A percentile compares a stretch with the other conserved stretches of the same genome.
phyloP scores from a whole-genome alignment of 2,888 invertebrate genomes.

The Herminia tarsipennalis region DNA sequence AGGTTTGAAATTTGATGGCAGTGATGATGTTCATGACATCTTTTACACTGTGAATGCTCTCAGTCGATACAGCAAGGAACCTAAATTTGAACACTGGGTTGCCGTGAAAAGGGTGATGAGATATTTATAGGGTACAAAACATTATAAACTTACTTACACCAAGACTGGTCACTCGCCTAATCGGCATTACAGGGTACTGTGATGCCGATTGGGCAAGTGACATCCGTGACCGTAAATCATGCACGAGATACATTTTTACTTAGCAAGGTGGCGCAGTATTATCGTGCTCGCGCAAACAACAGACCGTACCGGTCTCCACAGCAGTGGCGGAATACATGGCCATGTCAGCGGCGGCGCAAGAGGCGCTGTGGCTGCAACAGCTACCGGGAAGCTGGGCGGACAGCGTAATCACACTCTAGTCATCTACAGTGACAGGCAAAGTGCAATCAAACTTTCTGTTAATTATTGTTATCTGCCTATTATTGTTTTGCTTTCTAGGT shows the following conservation, averaged over 20 bases:
- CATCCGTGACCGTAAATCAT: constrained; percentile 20
- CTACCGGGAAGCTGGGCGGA: constrained; percentile 25
- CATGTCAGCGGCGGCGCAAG: constrained; percentile 33
- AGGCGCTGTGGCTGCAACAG: constrained; percentile 36
- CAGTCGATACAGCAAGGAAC: neutral
- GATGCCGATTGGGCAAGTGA: neutral
- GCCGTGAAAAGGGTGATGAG: neutral
- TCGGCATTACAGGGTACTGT: constrained; percentile 27
- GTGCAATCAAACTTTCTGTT: constrained; percentile 24
- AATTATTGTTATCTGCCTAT: constrained; percentile 37
- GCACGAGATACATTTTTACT: constrained; percentile 37
- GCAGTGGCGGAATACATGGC: constrained; percentile 43
- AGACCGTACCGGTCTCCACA: constrained; percentile 41
- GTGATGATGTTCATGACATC: neutral
- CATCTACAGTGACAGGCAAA: constrained; percentile 14
- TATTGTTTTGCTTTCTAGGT: too few species aligned
- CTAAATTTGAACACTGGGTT: neutral
- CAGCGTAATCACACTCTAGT: constrained; percentile 13
- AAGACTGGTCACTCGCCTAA: constrained; percentile 16
- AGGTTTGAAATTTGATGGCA: neutral
- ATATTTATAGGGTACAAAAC: neutral
- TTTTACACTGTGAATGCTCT: neutral
- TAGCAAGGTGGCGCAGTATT: constrained; percentile 35
- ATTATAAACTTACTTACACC: constrained; percentile 5
- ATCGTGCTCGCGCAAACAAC: constrained; percentile 38